Conservation (phyloP, 2,888 invertebrate genomes). For the Conomelus anceps region DNA sequence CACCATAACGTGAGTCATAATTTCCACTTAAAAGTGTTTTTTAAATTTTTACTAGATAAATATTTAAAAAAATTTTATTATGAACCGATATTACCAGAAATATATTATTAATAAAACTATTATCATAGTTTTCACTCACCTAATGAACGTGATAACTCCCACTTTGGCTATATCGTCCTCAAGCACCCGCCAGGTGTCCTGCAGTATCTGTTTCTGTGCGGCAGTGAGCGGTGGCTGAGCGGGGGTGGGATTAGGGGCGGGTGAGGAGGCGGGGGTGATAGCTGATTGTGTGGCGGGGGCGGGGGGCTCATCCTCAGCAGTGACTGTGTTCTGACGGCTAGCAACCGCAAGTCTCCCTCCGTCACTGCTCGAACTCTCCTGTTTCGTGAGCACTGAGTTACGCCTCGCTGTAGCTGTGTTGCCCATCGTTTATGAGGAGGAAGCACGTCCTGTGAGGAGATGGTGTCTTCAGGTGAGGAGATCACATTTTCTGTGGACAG, state of each 20-base stretch:
- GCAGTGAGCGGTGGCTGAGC: constrained; percentile 37
- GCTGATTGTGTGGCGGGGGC: constrained; percentile 36
- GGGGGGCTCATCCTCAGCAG: constrained; percentile 25
- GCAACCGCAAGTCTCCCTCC: background rate
- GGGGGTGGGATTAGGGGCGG: background rate
- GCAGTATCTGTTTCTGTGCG: constrained; percentile 40
- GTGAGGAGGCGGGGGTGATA: background rate
- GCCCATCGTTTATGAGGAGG: constrained; percentile 33
- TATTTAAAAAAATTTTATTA: too few species aligned
- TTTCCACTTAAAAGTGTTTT: too few species aligned
- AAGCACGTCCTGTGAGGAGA: background rate
- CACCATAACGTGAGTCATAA: too few species aligned
- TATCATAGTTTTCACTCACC: too few species aligned
- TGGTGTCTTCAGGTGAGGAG: background rate
- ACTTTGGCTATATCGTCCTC: constrained; percentile 43
- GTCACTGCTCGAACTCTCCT: constrained; percentile 26
- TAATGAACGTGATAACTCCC: constrained; percentile 44
- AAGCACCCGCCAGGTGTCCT: constrained; percentile 42
- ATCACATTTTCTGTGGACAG: background rate
- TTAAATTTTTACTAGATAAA: too few species aligned
- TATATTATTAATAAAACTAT: too few species aligned
- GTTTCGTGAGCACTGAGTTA: constrained; percentile 34
- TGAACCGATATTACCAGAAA: too few species aligned
- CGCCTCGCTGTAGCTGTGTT: constrained; percentile 34
- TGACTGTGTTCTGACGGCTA: constrained; percentile 15